Conservation (phyloP, 2,888 invertebrate species). For the Aleiodes alternator region DNA sequence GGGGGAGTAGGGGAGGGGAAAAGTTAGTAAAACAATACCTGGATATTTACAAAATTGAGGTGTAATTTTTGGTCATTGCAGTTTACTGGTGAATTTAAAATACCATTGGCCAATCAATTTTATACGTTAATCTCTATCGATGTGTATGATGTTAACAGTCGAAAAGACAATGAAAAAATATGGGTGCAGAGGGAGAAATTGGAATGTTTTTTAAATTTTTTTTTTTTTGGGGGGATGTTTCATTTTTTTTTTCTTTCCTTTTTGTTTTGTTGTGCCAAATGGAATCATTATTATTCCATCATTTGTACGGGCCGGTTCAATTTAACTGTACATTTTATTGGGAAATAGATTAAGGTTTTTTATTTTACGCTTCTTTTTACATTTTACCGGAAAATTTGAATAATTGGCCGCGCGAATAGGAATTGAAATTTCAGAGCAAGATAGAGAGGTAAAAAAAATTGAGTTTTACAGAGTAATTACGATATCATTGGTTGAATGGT, state of each 20-base stretch:
- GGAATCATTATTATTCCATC: slow-evolving; percentile 16
- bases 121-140: slow-evolving; percentile 18
- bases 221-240: neutral
- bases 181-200: neutral
- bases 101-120: slow-evolving; percentile 19
- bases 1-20: neutral
- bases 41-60: slow-evolving; percentile 37
- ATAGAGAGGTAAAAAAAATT: too few species aligned
- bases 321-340: neutral
- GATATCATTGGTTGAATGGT: too few species aligned
- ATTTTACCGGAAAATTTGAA: too few species aligned
- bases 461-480: too few species aligned
- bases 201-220: neutral
- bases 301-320: slow-evolving; percentile 12
- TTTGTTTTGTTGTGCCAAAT: neutral
- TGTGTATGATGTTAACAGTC: neutral
- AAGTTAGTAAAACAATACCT: slow-evolving; percentile 22
- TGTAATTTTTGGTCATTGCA: slow-evolving; percentile 32
- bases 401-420: too few species aligned
- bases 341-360: slow-evolving; percentile 1
- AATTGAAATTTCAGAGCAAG: too few species aligned
- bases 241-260: too few species aligned
- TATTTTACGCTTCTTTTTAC: too few species aligned
- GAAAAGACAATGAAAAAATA: neutral
- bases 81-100: slow-evolving; percentile 29